These are phyloP conservation scores for Anas georgica DNA, from an alignment of 2,797 vertebrate genomes.

Conservation along the genomic window DNA sequence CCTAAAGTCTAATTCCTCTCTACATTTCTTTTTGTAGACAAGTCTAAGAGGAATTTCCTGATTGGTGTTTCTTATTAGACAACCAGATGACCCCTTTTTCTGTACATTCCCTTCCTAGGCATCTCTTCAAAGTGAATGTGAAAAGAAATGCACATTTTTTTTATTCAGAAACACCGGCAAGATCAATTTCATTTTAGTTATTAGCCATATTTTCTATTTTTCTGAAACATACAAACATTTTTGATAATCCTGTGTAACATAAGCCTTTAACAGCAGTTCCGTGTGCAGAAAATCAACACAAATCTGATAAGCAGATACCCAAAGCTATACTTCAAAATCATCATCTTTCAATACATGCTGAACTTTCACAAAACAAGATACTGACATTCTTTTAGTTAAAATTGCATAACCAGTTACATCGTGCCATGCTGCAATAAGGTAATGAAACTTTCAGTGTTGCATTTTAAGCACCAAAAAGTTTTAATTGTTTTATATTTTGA, in stretches of 20 bases:
- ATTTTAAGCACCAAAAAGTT: neutral
- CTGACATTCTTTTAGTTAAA: neutral
- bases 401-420: neutral
- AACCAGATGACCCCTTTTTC: neutral
- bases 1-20: neutral
- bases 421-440: neutral
- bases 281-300: neutral
- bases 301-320: neutral
- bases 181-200: neutral
- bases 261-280: neutral
- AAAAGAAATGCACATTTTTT: neutral
- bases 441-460: neutral
- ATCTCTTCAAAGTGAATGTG: neutral
- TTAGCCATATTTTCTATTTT: neutral
- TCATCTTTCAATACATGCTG: neutral
- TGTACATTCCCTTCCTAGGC: neutral
- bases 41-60: neutral
- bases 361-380: neutral
- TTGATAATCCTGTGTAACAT: neutral
- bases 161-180: neutral
- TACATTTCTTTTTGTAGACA: neutral
- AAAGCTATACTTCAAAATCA: neutral
- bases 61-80: neutral
- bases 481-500: neutral
- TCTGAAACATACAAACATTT: neutral